Evolutionary conservation across 2,113 vertebrate species (phyloP).

Genomic region (Chaetorhynchus papuensis): DNA sequence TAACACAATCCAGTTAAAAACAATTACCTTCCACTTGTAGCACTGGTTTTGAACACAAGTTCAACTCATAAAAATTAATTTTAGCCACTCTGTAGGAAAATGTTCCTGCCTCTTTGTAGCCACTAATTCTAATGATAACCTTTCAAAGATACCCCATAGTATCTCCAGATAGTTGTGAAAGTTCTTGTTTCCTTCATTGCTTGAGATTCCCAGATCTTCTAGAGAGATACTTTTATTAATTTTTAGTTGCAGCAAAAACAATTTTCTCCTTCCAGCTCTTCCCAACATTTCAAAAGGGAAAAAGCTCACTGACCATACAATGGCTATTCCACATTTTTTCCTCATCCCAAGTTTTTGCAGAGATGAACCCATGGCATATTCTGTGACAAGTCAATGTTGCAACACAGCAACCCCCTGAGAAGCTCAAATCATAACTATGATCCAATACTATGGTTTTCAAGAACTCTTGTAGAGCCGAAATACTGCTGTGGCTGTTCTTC

Average conservation of each 20-base stretch:
- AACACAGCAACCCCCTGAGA: background rate
- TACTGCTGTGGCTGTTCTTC: background rate
- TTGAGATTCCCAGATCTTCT: background rate
- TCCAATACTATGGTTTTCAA: background rate
- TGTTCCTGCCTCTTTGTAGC: background rate
- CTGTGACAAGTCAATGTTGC: background rate
- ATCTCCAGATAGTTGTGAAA: background rate
- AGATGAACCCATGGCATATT: background rate
- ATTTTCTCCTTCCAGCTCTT: background rate
- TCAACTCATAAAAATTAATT: background rate
- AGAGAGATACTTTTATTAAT: background rate
- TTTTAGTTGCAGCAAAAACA: background rate
- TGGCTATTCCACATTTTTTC: background rate
- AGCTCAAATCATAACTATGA: background rate
- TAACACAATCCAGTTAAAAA: background rate
- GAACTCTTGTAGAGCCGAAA: background rate
- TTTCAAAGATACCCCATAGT: background rate
- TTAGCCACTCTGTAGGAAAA: background rate
- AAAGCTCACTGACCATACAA: background rate
- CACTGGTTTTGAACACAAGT: background rate
- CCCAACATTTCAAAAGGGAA: background rate
- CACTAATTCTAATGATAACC: background rate
- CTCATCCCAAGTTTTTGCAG: background rate
- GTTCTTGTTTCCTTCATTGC: background rate
- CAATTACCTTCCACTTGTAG: background rate